Evolutionary conservation across 2,797 vertebrate species (phyloP), one percentile per base, ranked within the genome.

Genomic region (Enteromius paludinosus): DNA sequence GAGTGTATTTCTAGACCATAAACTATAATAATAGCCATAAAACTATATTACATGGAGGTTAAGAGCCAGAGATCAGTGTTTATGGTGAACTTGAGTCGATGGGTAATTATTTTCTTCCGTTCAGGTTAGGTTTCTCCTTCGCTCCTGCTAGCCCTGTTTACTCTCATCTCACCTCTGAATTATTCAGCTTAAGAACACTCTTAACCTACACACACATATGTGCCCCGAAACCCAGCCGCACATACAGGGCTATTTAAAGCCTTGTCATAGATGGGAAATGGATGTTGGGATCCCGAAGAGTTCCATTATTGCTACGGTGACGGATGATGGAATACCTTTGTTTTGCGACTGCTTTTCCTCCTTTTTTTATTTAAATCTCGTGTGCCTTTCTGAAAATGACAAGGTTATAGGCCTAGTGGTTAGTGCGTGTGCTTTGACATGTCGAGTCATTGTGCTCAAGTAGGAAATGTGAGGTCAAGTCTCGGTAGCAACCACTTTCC

Each of bases 191-290:
- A 54, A 75, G 61, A 41, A 56, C 59, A 41, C 71, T 56, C 38
- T 66, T 74, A 73, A 72, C 28, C 43, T 15, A 43, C 70, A 52
- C 61, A 52, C 61, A 38, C 59, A 33, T 25, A 59, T 49, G 35
- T 10, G 1, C 66, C 1, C 6, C 9, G 15, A 23, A 62, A 38
- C 6, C 43, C 35, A 56, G n/a, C 10, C 35, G 3, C 62, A 81
- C 43, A 54, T 73, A 41, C 59, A 65, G 17, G 12, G 81, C 81
- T 82, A 68, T 82, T 82, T 82, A 76, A 79, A 79, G 65, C 33
- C 64, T 70, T 79, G 78, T 79, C 78, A 69, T 54, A 56, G 30
- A 79, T 69, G 47, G 77, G 64, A 68, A 79, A 79, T 79, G 64
- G 64, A 79, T 79, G 64, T 79, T 54, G 30, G 56, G 47, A 56